Conservation (phyloP, 2,888 invertebrate species). For the Amphipyra tragopoginis region DNA sequence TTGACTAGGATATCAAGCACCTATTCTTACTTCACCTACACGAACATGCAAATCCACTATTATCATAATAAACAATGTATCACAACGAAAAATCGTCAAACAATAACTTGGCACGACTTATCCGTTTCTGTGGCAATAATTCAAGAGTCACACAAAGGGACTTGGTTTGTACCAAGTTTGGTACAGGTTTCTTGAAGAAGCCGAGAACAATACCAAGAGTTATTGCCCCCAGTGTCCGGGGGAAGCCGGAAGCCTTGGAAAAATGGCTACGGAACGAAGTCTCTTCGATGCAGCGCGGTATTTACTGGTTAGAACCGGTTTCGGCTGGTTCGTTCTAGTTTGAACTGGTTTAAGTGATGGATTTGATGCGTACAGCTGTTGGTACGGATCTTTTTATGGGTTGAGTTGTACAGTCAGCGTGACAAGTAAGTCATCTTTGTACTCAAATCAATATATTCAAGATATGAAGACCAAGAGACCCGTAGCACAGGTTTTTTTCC, state of each 20-base stretch:
- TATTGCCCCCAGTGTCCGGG: slow-evolving; percentile 73
- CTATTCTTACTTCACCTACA: slow-evolving; percentile 1
- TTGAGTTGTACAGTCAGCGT: too few species aligned
- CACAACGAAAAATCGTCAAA: slow-evolving; percentile 71
- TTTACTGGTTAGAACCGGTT: slow-evolving; percentile 34
- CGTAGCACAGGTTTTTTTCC: too few species aligned
- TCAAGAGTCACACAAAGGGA: slow-evolving; percentile 72
- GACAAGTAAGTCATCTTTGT: too few species aligned
- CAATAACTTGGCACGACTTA: slow-evolving; percentile 72
- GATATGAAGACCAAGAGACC: too few species aligned
- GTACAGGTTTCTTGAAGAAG: slow-evolving; percentile 71
- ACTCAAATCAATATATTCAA: too few species aligned
- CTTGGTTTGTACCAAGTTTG: slow-evolving; percentile 64
- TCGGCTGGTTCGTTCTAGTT: slow-evolving; percentile 27
- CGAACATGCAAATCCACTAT: slow-evolving; percentile 31
- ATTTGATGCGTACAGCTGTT: too few species aligned
- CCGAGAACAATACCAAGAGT: slow-evolving; percentile 78
- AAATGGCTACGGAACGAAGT: slow-evolving; percentile 64
- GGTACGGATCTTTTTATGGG: too few species aligned
- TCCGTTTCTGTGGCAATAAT: slow-evolving; percentile 74
- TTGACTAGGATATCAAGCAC: neutral
- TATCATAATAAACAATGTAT: slow-evolving; percentile 52
- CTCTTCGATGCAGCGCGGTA: slow-evolving; percentile 41
- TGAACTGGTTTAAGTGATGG: slow-evolving; percentile 1
- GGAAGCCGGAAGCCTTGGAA: slow-evolving; percentile 70